Evolutionary conservation across 2,797 vertebrate genomes (phyloP), one percentile per base, ranked within the genome.

Genomic region (Passerculus sandwichensis): DNA sequence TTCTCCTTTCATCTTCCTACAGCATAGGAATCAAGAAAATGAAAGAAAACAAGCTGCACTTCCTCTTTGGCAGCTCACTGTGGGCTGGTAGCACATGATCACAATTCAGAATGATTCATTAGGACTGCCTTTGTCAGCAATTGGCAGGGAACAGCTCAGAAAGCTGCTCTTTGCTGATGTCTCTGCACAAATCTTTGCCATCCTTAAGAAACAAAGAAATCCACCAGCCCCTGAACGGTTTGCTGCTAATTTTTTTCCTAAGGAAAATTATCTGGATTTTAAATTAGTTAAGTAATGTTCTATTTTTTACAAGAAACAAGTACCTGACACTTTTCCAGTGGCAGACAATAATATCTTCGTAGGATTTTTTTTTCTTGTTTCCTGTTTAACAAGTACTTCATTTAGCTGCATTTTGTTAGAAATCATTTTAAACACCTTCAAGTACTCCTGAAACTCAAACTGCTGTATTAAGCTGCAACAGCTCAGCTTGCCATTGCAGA

Each of bases 21-120:
- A 92, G 94, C 95, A 93, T 94, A 78, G 96, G 94, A 96, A 97
- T 97, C 94, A 81, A 91, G 89, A 91, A 89, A 74, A 97, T 91
- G 94, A 95, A 96, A 96, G 97, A 97, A 97, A 98, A 97, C 97
- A 94, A 97, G 96, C 97, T 94, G 87, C 94, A 98, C 98, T 99
- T 99, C 98, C 98, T 99, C 98, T 97, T 93, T 93, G 95, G 98
- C 97, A 89, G 96, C 92, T 96, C 95, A 85, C 94, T 96, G 97
- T 70, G 94, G 95, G 97, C 94, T 97, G 96, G 97, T 97, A 96
- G 98, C 98, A 98, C 98, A 98, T 99, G 98, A 98, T 98, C 98
- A 80, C 96, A 51, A 97, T 96, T 95, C 98, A 97, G 97, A 97
- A 94, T 75, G 98, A 98, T 97, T 95, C 92, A 97, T 97, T 92